A percentile compares a stretch with the other conserved stretches of the same genome.
These are phyloP conservation scores for Hippocampus zosterae DNA, from an alignment of 2,113 vertebrate species.

Conservation along the genomic window DNA sequence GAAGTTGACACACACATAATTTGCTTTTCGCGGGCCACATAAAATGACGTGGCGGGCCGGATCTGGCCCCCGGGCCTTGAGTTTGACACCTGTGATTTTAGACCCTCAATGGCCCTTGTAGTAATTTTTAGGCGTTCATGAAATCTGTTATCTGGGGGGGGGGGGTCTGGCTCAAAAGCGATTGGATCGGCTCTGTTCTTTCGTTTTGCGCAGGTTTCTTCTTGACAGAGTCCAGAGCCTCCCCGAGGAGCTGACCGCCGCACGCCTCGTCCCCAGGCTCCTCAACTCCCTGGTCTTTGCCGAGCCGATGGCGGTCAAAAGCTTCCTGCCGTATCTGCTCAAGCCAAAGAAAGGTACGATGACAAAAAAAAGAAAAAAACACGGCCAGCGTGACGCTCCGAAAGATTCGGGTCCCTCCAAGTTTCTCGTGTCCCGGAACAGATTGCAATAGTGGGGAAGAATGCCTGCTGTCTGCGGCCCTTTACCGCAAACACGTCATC, in stretches of 20 bases:
- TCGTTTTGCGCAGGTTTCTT: slow-evolving; percentile 77
- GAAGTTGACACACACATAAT: no score
- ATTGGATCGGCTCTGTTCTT: no score
- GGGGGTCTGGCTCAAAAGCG: no score
- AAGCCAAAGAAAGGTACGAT: slow-evolving; percentile 85
- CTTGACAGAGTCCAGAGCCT: slow-evolving; percentile 85
- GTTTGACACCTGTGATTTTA: no score
- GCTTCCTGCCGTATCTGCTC: slow-evolving; percentile 93
- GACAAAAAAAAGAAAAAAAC: no score
- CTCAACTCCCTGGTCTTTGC: slow-evolving; percentile 93
- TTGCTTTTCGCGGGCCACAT: no score
- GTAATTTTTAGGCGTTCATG: no score
- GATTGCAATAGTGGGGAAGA: slow-evolving; percentile 72
- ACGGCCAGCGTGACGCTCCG: not conserved
- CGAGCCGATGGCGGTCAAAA: slow-evolving; percentile 94
- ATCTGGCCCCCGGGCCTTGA: no score
- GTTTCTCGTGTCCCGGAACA: slow-evolving; percentile 38
- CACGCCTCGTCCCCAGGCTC: slow-evolving; percentile 86
- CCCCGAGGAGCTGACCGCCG: slow-evolving; percentile 85
- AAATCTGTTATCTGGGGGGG: no score
- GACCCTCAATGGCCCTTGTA: no score
- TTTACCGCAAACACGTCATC: slow-evolving; percentile 85
- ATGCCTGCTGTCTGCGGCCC: slow-evolving; percentile 81
- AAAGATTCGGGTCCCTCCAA: not conserved
- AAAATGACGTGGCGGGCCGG: no score